These are phyloP conservation scores for Alectoris magna DNA, from an alignment of 2,797 vertebrate species.

Conservation along the genomic window DNA sequence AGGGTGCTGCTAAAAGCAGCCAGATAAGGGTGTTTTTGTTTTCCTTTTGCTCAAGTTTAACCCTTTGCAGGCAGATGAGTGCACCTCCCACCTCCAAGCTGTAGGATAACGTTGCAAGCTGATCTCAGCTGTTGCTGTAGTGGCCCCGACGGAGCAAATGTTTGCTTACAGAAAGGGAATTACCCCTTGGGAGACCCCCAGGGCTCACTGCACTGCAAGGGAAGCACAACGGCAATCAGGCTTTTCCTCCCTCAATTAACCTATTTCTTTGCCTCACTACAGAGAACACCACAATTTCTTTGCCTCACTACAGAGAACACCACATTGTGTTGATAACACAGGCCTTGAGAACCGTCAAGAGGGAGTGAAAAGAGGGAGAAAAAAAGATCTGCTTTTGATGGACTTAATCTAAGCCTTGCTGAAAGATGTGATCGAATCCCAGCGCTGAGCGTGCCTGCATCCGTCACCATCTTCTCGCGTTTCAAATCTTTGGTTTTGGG, in stretches of 20 bases:
- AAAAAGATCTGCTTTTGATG: constrained; percentile 33
- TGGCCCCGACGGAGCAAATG: background rate
- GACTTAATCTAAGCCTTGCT: constrained; percentile 44
- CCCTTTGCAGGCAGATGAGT: background rate
- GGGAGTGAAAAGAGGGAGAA: constrained; percentile 8
- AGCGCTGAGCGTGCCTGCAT: background rate
- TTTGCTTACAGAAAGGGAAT: background rate
- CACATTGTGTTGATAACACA: background rate
- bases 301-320: background rate
- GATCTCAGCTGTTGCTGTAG: background rate
- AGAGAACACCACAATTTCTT: fast-evolving
- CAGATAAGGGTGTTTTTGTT: background rate
- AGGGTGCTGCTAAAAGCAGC: background rate
- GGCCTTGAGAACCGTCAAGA: background rate
- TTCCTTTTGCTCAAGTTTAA: background rate
- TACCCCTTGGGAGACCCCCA: background rate
- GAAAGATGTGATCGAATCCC: constrained; percentile 9
- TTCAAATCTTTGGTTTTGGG: background rate
- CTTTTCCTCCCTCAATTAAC: background rate
- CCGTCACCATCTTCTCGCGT: constrained; percentile 53
- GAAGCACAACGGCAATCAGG: fast-evolving
- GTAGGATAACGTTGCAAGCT: background rate
- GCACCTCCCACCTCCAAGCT: background rate
- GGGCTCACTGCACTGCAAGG: background rate
- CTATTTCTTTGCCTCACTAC: background rate